Base-by-base conservation (phyloP, 92 coral and sea anemone species). In the Nematostella vectensis region DNA sequence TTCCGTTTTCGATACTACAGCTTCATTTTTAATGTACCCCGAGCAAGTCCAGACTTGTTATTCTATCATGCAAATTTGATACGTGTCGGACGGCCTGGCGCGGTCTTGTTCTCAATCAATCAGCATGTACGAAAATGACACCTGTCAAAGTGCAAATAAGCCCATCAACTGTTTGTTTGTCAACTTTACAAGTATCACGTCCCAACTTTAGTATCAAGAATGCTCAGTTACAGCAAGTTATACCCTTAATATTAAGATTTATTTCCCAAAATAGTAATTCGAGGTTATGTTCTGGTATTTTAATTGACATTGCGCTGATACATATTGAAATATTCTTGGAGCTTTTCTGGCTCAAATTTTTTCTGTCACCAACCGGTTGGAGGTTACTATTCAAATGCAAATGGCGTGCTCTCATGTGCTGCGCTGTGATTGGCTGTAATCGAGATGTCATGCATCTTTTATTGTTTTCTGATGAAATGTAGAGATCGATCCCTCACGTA, bases 341-440 rank as follows among this genome's bases (percentile, higher is more conserved):
- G 40, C 8, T n/a, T n/a, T 33, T 6, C 40, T 6, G 40, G 15
- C 40, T 33, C 8, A 33, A 33, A 6, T 33, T 6, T 15, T 6
- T 33, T 6, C 15, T 33, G 40, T 33, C 40, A 33, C 6, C 40
- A 33, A 15, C 15, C n/a, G 11, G 55, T 30, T 38, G 55, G 47
- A 57, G 63, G 72, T 55, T 57, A 66, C 48, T 25, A 54, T 66
- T 45, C 50, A 54, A 23, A 55, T 66, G 63, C 45, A 39, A 43
- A 65, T 2, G 10, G 40, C 17, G 10, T 9, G 31, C 0, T 13
- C 0, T 40, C 33, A 33, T 26, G 33, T 31, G 24, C 8, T 62
- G 61, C 30, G 20, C 44, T 65, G 57, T 71, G 75, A 78, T 78
- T 78, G 85, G 85, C 60, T 54, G 42, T 16, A 20, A 20, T 15